phyloP scores from a whole-genome alignment of 2,797 vertebrate species.

The Pangasius sanitwongsei region DNA sequence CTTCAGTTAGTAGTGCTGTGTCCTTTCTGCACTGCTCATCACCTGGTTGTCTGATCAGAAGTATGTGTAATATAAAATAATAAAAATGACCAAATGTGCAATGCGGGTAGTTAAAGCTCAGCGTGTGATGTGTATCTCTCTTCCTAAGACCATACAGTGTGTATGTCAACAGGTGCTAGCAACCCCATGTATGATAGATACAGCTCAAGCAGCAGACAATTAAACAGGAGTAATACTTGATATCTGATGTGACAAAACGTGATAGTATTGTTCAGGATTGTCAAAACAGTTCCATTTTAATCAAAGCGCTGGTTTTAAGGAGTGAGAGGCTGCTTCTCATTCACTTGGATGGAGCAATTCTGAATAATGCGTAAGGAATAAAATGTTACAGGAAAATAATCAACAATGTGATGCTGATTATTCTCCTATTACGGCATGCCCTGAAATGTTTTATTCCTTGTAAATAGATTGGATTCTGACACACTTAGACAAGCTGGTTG shows the following conservation, averaged over 20 bases:
- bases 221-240: not conserved
- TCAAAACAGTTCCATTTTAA: too few relatives aligned
- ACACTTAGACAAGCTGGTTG: not conserved
- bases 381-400: not conserved
- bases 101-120: not conserved
- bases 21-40: not conserved
- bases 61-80: not conserved
- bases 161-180: not conserved
- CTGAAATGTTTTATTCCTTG: not conserved
- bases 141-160: not conserved
- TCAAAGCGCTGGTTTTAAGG: not conserved
- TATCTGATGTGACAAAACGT: not conserved
- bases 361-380: not conserved
- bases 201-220: not conserved
- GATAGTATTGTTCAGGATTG: not conserved
- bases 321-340: not conserved
- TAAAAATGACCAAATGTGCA: not conserved
- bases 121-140: not conserved
- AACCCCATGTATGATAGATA: not conserved
- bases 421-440: not conserved
- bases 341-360: not conserved
- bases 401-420: not conserved
- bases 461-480: not conserved
- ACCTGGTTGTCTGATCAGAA: not conserved
- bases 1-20: not conserved